These are phyloP conservation scores for Torymus texanus DNA, from an alignment of 2,888 invertebrate species.

Conservation along the genomic window DNA sequence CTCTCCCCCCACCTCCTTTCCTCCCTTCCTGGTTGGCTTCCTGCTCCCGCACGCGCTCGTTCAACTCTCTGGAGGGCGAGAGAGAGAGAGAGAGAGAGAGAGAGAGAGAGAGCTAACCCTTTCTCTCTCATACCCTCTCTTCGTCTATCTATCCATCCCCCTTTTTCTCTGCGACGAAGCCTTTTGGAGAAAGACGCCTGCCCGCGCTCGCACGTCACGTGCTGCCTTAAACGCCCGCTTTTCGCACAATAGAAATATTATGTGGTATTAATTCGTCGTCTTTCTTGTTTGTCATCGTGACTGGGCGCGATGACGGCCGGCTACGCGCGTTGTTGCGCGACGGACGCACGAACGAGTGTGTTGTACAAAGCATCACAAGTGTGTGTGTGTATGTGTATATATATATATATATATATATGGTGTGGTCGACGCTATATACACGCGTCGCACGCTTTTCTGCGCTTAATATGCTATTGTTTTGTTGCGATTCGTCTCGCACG, in stretches of 20 bases:
- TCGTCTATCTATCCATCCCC: slow-evolving; percentile 27
- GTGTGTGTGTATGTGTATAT: background rate
- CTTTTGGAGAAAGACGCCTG: slow-evolving; percentile 53
- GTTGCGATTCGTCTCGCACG: slow-evolving; percentile 12
- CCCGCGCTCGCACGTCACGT: slow-evolving; percentile 50
- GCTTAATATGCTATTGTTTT: slow-evolving; percentile 23
- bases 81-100: slow-evolving; percentile 54
- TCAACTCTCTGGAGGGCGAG: slow-evolving; percentile 60
- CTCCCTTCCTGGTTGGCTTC: background rate
- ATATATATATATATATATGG: background rate
- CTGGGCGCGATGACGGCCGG: slow-evolving; percentile 4
- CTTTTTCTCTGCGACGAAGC: slow-evolving; percentile 10
- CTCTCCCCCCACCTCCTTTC: slow-evolving; percentile 58
- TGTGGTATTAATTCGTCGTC: slow-evolving; percentile 47
- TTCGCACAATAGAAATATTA: slow-evolving; percentile 44
- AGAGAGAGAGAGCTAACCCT: slow-evolving; percentile 64
- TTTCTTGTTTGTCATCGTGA: slow-evolving; percentile 54
- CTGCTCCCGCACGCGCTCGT: background rate
- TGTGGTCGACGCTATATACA: background rate
- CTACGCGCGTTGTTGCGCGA: background rate
- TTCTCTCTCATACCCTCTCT: slow-evolving; percentile 58
- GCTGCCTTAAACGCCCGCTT: slow-evolving; percentile 50
- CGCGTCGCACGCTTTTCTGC: slow-evolving; percentile 37
- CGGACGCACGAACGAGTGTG: no score
- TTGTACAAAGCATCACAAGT: no score